Evolutionary conservation across 2,888 invertebrate species (phyloP), one percentile per base, ranked within the genome.

Genomic region (Oscheius onirici): DNA sequence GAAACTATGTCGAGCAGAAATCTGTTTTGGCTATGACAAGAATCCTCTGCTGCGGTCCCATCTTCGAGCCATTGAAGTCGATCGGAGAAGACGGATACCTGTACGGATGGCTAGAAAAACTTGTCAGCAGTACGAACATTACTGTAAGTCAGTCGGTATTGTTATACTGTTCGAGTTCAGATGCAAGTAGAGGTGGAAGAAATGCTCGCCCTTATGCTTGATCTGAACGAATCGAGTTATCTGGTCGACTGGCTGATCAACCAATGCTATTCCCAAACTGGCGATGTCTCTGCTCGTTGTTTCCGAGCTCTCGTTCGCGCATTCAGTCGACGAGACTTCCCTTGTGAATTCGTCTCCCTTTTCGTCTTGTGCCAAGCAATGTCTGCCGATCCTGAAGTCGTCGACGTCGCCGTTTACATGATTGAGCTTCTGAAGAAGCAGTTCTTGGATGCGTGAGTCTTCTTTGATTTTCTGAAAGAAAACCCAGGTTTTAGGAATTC

Each of bases 181-280:
- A 92, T 95, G 81, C 94, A 94, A 89, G 92, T 92, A 81, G 90
- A 97, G 84, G 95, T 94, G 0, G 92, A 95, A 54, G 95, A 97
- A 89, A 96, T 96, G 0, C 93, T 97, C 28, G 94, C 97, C 1
- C 90, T 96, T 55, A 90, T 99, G 55, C 90, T 99, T 78, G 97
- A 99, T 89, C 94, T 94, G 86, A 99, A 96, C 90, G 93, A 95
- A 88, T 93, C 93, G 80, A 93, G 94, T 0, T 92, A 93, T 5
- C 90, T 99, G 65, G 90, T 99, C 54, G 99, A 99, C 89, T 99
- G 97, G 97, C 93, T 95, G 0, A 95, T 99, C 60, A 95, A 97
- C 90, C 92, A 95, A 71, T 99, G 99, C 89, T 99, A 95, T 65
- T 65, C 72, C 0, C 80, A 76, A 73, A 44, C 70, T n/a, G 60